Conservation (phyloP, 2,797 vertebrate species). For the Botia kubotai region DNA sequence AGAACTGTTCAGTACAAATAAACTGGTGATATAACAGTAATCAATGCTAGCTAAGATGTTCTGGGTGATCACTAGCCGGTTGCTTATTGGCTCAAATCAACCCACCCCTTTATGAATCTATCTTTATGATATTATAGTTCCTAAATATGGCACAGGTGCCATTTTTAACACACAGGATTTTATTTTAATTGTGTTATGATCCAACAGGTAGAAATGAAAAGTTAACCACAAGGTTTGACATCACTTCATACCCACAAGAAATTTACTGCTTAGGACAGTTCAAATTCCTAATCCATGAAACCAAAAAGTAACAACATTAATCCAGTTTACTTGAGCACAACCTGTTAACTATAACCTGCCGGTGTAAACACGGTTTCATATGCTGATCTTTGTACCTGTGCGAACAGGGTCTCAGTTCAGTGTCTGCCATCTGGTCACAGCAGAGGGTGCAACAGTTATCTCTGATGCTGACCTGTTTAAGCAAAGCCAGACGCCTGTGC, state of each 20-base stretch:
- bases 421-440: slow-evolving; percentile 97
- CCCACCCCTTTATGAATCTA: neutral
- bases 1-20: neutral
- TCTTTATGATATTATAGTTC: neutral
- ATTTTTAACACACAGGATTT: neutral
- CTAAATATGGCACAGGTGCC: neutral
- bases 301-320: too few relatives aligned
- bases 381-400: slow-evolving; percentile 84
- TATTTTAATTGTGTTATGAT: neutral
- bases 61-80: neutral
- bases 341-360: neutral
- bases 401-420: slow-evolving; percentile 94
- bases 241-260: neutral
- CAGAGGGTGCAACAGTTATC: slow-evolving; percentile 99
- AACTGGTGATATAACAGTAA: neutral
- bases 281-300: too few relatives aligned
- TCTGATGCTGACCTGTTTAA: slow-evolving; percentile 97
- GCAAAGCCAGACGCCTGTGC: slow-evolving; percentile 85
- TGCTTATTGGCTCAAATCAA: neutral
- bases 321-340: neutral
- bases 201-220: neutral
- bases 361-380: slow-evolving; percentile 8
- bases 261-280: too few relatives aligned
- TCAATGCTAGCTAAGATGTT: neutral
- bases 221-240: neutral